Evolutionary conservation across 2,113 vertebrate genomes (phyloP).

Genomic region (Ciconia maguari): DNA sequence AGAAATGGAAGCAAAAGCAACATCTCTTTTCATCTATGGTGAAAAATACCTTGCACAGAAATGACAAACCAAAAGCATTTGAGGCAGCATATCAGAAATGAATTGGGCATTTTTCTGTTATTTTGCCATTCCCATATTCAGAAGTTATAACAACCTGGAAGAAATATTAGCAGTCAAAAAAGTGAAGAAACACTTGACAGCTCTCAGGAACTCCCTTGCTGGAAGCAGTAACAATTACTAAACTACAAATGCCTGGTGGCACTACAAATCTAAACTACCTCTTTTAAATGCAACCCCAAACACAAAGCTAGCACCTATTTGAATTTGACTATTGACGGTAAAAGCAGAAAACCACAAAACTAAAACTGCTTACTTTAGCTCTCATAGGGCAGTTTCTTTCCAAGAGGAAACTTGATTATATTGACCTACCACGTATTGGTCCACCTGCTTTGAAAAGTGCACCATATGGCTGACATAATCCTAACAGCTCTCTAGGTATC

Average conservation of each 20-base stretch:
- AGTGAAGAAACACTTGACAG: not conserved
- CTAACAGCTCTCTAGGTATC: not conserved
- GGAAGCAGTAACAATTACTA: not conserved
- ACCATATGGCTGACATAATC: too few species aligned
- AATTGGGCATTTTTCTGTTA: not conserved
- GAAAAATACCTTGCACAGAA: not conserved
- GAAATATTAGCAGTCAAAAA: not conserved
- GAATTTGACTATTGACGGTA: not conserved
- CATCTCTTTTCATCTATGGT: not conserved
- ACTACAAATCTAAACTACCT: not conserved
- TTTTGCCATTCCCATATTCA: not conserved
- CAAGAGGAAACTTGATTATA: not conserved
- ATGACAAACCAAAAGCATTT: not conserved
- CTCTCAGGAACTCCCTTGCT: not conserved
- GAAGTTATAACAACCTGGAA: not conserved
- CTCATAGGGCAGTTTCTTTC: not conserved
- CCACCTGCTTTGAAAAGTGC: not conserved
- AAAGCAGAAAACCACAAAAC: not conserved
- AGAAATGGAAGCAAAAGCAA: not conserved
- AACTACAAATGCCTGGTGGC: not conserved
- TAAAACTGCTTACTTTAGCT: not conserved
- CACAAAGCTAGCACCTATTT: not conserved
- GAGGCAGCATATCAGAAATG: not conserved
- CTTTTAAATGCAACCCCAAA: not conserved
- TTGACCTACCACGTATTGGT: rapidly evolving